Evolutionary conservation across 2,888 invertebrate genomes (phyloP).

Genomic region (Epistrophe eligans): DNA sequence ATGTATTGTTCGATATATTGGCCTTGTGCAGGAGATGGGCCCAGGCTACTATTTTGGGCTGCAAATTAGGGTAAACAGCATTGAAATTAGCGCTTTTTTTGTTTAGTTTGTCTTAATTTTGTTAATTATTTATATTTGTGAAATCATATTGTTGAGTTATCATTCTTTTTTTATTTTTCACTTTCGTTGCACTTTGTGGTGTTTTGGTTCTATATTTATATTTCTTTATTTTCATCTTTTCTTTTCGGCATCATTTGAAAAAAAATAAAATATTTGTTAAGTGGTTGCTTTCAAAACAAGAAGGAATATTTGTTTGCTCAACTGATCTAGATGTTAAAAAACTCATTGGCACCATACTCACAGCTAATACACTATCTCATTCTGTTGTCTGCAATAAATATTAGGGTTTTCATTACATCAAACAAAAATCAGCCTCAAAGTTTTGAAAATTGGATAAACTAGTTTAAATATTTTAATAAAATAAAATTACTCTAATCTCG

Average conservation of each 20-base stretch:
- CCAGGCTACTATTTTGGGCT: conserved; percentile 85
- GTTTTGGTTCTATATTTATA: conserved; percentile 21
- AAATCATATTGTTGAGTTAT: conserved; percentile 15
- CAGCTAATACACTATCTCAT: conserved; percentile 62
- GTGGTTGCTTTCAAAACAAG: conserved; percentile 7
- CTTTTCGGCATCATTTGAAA: conserved; percentile 30
- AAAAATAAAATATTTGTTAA: conserved; percentile 6
- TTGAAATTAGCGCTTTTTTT: conserved; percentile 50
- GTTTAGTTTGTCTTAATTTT: conserved; percentile 20
- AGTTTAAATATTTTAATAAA: neutral
- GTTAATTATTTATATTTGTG: conserved; percentile 23
- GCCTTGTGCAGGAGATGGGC: conserved; percentile 85
- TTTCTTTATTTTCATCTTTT: conserved; percentile 17
- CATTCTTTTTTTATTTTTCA: conserved; percentile 31
- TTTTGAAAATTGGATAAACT: conserved; percentile 5
- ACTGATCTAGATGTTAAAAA: conserved; percentile 40
- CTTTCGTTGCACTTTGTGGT: conserved; percentile 53
- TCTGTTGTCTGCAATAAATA: conserved; percentile 44
- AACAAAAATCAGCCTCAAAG: conserved; percentile 36
- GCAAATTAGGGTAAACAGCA: conserved; percentile 85
- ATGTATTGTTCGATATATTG: conserved; percentile 85
- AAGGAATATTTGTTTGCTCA: conserved; percentile 36
- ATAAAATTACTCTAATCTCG: neutral
- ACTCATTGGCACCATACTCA: conserved; percentile 50
- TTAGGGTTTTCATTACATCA: conserved; percentile 9